Percentiles rank a stretch among this genome's conserved stretches.
Evolutionary conservation across 2,888 invertebrate genomes (phyloP).

Genomic region (Sthenelais limicola): DNA sequence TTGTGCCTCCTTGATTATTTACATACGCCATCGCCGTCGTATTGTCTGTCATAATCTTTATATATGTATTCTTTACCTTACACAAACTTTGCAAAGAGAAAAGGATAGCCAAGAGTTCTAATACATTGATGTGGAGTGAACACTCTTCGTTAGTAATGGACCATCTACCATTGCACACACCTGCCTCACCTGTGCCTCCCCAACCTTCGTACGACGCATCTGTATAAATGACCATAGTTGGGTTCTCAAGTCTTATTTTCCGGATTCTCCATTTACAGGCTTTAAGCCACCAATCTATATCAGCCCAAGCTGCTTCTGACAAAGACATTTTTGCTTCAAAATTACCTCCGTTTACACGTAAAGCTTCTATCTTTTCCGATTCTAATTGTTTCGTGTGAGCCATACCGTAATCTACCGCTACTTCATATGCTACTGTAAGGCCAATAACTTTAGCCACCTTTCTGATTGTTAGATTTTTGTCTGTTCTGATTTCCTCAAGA

Average conservation of each 20-base stretch:
- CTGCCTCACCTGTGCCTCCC: neutral
- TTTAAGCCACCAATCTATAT: neutral
- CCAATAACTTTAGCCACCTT: neutral
- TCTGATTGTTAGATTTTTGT: neutral
- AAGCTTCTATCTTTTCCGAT: neutral
- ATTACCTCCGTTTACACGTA: neutral
- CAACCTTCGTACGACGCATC: slow-evolving; percentile 18
- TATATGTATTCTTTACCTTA: too few species aligned
- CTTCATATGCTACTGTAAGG: neutral
- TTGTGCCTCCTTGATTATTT: neutral
- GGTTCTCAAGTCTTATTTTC: neutral
- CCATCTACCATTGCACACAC: neutral
- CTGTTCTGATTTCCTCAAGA: neutral
- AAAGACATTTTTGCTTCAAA: slow-evolving; percentile 1
- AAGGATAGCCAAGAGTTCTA: neutral
- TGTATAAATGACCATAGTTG: neutral
- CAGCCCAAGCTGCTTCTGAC: neutral
- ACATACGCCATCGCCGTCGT: neutral
- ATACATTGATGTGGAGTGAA: slow-evolving; percentile 22
- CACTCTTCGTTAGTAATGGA: neutral
- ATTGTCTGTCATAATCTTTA: neutral
- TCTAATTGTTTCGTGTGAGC: neutral
- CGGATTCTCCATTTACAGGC: too few species aligned
- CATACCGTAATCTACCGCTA: neutral
- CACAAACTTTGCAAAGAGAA: neutral